Conservation (phyloP, 53 echinoderm and acorn worm species). For the Antedon mediterranea region DNA sequence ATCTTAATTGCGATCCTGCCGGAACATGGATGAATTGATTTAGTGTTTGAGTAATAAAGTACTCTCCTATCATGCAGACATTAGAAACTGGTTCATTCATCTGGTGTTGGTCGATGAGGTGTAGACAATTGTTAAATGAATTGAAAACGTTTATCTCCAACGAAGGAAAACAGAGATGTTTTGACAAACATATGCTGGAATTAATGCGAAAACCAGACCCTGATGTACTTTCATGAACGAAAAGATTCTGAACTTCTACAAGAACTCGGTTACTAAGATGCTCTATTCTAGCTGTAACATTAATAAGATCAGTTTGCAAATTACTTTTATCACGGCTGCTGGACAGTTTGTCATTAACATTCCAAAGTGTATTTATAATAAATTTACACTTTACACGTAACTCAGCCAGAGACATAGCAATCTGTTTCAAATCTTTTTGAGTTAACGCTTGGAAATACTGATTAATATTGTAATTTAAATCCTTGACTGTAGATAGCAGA, state of each 20-base stretch:
- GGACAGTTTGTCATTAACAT: background rate
- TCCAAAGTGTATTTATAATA: background rate
- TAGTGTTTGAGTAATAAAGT: background rate
- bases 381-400: background rate
- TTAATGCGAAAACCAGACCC: background rate
- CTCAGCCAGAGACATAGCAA: background rate
- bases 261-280: background rate
- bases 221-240: background rate
- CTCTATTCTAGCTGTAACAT: background rate
- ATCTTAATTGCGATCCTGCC: background rate
- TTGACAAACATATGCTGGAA: background rate
- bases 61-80: background rate
- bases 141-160: background rate
- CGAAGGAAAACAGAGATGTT: background rate
- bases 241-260: background rate
- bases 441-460: background rate
- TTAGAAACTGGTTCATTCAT: too few relatives aligned
- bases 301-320: too few relatives aligned
- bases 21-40: background rate
- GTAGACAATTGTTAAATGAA: background rate
- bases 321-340: background rate
- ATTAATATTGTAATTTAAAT: background rate
- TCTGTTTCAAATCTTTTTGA: background rate
- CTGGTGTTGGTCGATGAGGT: too few relatives aligned
- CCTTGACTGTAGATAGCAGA: background rate